These are phyloP conservation scores for Boulengeromyrus knoepffleri DNA, from an alignment of 2,113 vertebrate genomes.

Conservation along the genomic window DNA sequence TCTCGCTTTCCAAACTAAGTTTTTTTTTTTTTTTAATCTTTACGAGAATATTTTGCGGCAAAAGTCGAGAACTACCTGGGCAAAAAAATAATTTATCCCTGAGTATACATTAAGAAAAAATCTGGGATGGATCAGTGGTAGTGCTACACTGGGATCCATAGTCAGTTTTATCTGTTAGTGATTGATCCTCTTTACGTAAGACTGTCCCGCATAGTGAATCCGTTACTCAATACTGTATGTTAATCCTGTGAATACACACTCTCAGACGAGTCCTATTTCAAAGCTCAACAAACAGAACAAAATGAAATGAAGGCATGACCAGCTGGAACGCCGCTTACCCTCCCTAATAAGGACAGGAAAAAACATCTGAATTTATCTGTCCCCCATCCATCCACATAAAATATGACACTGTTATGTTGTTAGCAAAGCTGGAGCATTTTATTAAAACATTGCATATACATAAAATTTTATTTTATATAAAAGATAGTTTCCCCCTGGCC, in stretches of 20 bases:
- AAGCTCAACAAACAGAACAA: neutral
- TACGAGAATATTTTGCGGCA: no score
- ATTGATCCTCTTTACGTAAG: neutral
- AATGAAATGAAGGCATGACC: neutral
- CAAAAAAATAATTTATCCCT: neutral
- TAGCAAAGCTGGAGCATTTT: constrained; percentile 44
- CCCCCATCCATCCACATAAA: constrained; percentile 24
- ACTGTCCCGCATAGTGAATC: neutral
- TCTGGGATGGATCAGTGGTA: neutral
- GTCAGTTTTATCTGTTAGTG: neutral
- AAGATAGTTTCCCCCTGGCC: constrained; percentile 31
- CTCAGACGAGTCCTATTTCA: neutral
- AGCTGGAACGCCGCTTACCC: neutral
- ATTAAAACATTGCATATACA: constrained; percentile 58
- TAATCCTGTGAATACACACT: neutral
- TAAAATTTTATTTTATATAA: constrained; percentile 53
- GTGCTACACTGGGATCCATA: neutral
- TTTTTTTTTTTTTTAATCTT: no score
- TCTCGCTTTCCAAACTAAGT: no score
- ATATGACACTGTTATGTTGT: constrained; percentile 64
- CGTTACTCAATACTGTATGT: neutral
- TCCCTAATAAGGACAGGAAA: constrained; percentile 25
- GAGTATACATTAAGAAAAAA: neutral
- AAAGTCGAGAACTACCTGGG: no score
- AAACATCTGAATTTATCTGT: neutral